Evolutionary conservation across 2,888 invertebrate species (phyloP).

Genomic region (Archaeoteleia sp.): DNA sequence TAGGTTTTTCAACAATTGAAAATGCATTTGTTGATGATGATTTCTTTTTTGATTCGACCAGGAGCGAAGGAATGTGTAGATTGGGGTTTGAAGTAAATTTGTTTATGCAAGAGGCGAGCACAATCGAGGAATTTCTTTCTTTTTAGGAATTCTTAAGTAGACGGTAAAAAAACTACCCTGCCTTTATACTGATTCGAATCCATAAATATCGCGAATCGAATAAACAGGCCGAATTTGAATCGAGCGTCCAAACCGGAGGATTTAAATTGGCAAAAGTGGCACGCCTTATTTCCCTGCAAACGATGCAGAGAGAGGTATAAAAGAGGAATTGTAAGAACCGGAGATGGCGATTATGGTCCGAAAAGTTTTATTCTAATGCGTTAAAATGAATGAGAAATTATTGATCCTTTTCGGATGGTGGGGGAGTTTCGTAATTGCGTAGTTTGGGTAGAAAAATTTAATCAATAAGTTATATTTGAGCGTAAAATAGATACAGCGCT

Average conservation of each 20-base stretch:
- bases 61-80: no score
- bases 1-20: no score
- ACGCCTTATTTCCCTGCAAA: constrained; percentile 30
- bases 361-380: no score
- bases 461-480: constrained; percentile 29
- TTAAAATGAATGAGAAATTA: no score
- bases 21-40: no score
- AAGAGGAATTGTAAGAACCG: constrained; percentile 21
- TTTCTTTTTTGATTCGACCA: no score
- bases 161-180: constrained; percentile 9
- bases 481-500: constrained; percentile 32
- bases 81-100: no score
- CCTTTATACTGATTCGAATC: constrained; percentile 18
- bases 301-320: constrained; percentile 26
- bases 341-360: constrained; percentile 28
- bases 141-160: neutral
- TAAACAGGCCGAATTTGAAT: constrained; percentile 28
- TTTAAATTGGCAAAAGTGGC: constrained; percentile 26
- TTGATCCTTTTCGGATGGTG: no score
- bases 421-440: no score
- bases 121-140: no score
- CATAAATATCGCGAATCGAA: constrained; percentile 29
- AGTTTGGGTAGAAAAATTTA: constrained; percentile 14
- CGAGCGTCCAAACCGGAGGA: constrained; percentile 10
- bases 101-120: no score